Evolutionary conservation across 2,113 vertebrate genomes (phyloP), one percentile per base, ranked within the genome.

Genomic region (Microcebus tavaratra): DNA sequence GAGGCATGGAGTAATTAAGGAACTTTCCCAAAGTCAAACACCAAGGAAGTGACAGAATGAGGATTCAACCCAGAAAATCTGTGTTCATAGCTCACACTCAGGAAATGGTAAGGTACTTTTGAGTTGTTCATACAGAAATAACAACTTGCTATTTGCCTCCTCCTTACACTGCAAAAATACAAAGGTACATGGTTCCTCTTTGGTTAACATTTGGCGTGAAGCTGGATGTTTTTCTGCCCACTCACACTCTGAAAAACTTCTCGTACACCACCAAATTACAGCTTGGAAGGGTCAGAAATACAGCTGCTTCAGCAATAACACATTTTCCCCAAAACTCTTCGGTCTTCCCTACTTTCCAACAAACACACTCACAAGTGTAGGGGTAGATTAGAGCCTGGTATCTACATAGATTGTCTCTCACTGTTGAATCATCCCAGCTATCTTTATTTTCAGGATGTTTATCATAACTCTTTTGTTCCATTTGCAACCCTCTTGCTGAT

Each of bases 391-490:
- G 91, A 73, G 39, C 31, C 45, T 55, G 10, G 11, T 72, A 75
- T 90, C 83, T 80, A 78, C 45, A 76, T 0, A 79, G 82, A 79
- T 87, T 75, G 82, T 39, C 67, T 96, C 63, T 90, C 79, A 50
- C 55, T 81, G 65, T 39, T 88, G 91, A 98, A 81, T 95, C 92
- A 91, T 82, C 76, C 50, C 92, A 59, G 88, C 63, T 96, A 68
- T 89, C 95, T 96, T 95, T 96, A 73, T 90, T 95, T 95, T 95
- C 96, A 91, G 88, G 31, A 39, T 82, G 34, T 82, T 97, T 94
- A 88, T 97, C 96, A n/a, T 94, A 97, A 97, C 48, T 63, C 92
- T 90, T 97, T 95, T 91, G 94, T 97, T 96, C 57, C 67, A 80
- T 82, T 83, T 81, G 59, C 70, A 93, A 20, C 80, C 67, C 93